These are phyloP conservation scores for Polia nebulosa DNA, from an alignment of 2,888 invertebrate genomes.

Conservation along the genomic window DNA sequence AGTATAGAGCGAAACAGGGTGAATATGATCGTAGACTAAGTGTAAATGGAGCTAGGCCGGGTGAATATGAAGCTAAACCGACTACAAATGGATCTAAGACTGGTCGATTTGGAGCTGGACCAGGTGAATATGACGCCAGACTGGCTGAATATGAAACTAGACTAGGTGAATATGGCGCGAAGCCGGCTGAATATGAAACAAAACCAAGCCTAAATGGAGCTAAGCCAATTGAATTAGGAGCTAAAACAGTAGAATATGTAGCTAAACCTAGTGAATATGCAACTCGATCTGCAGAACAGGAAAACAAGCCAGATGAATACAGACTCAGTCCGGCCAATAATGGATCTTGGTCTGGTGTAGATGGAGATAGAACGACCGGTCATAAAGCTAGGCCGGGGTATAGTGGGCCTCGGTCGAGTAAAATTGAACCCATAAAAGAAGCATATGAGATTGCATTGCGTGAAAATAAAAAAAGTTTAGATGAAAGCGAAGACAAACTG, in stretches of 20 bases:
- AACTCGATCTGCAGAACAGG: neutral
- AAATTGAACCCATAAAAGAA: constrained; percentile 3
- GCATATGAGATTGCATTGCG: neutral
- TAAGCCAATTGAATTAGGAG: neutral
- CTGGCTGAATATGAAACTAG: neutral
- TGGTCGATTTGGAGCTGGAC: neutral
- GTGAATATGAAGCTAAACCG: neutral
- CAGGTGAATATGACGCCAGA: neutral
- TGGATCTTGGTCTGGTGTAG: neutral
- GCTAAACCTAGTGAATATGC: neutral
- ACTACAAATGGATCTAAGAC: neutral
- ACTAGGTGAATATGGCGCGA: no score
- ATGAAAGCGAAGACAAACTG: neutral
- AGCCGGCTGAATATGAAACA: neutral
- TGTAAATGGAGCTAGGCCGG: neutral
- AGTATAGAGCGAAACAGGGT: neutral
- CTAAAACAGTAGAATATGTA: neutral
- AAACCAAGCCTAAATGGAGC: no score
- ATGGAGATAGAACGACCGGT: neutral
- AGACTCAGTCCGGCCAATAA: neutral
- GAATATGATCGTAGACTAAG: neutral
- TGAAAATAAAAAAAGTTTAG: neutral
- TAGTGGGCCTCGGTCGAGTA: neutral
- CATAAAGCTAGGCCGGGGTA: neutral
- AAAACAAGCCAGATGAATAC: neutral